Evolutionary conservation across 2,888 invertebrate genomes (phyloP), one percentile per base, ranked within the genome.

Genomic region (Labia minor): DNA sequence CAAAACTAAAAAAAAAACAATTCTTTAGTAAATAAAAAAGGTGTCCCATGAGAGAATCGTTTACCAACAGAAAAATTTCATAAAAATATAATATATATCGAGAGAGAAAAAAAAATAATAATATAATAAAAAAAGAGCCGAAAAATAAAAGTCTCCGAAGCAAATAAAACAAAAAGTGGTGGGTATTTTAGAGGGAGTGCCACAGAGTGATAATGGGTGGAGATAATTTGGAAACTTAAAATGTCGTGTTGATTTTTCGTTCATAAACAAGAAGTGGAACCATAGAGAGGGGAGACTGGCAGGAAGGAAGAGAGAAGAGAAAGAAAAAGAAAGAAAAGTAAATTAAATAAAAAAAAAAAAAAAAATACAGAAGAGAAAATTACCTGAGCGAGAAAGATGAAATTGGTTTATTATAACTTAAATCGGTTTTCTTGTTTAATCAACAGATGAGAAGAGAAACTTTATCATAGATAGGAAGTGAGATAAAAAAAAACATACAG

Each of bases 381-480:
- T 14, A 49, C 49, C 49, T 49, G 49, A 49, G 49, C 4, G 49
- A 14, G 49, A 49, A 14, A 49, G 14, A 16, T n/a, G n/a, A n/a
- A 49, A 16, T 11, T 49, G 14, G 49, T 49, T 49, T 49, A 49
- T 49, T 49, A 49, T 49, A 49, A 49, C 6, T 49, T 49, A 49
- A 49, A 49, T 49, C 49, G 49, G 49, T 49, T 49, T 49, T 49
- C 49, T 49, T 49, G 49, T 49, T 49, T 49, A 49, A 49, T 49
- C 49, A 49, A 49, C 49, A 49, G 49, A 11, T 49, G 49, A 16
- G 26, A 26, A 26, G 8, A 3, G 26, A 26, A 26, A 26, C 26
- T 26, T 26, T 26, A 26, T 26, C 26, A 26, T n/a, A n/a, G n/a
- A 11, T 33, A 8, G 49, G n/a, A 16, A 49, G 49, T 10, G 49